phyloP scores from a whole-genome alignment of 2,113 vertebrate species.

The Hymenochirus boettgeri region DNA sequence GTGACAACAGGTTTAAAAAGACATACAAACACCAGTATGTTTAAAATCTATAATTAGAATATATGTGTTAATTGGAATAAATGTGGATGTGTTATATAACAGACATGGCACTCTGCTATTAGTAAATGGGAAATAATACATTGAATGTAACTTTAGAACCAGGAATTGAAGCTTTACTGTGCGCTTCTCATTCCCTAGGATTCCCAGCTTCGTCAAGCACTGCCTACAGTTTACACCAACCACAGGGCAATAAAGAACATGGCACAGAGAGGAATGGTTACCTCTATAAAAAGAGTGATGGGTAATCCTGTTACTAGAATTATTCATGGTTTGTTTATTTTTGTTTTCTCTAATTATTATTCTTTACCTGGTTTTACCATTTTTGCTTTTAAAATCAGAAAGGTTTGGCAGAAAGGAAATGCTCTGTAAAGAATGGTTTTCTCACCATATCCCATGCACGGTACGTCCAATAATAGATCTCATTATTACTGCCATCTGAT shows the following conservation, averaged over 20 bases:
- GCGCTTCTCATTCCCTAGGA: constrained; percentile 77
- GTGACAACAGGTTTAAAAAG: too few species aligned
- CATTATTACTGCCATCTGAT: too few species aligned
- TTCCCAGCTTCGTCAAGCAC: constrained; percentile 87
- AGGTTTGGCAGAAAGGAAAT: constrained; percentile 98
- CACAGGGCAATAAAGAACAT: constrained; percentile 97
- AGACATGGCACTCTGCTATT: not conserved
- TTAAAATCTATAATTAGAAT: too few species aligned
- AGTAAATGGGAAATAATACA: not conserved
- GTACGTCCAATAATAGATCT: constrained; percentile 65
- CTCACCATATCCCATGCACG: constrained; percentile 90
- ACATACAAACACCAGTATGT: too few species aligned
- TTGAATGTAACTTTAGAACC: constrained; percentile 1
- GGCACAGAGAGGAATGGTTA: constrained; percentile 87
- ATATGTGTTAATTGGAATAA: too few species aligned
- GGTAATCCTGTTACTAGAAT: constrained; percentile 62
- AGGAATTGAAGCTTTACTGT: too few species aligned
- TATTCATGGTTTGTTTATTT: not conserved
- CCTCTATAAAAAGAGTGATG: constrained; percentile 94
- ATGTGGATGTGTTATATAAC: too few species aligned
- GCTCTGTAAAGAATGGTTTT: constrained; percentile 86
- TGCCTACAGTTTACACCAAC: constrained; percentile 94
- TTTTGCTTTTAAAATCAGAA: constrained; percentile 73
- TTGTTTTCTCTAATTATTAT: constrained; percentile 4
- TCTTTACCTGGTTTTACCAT: too few species aligned